Evolutionary conservation across 2,113 vertebrate genomes (phyloP).

Genomic region (Casuarius casuarius): DNA sequence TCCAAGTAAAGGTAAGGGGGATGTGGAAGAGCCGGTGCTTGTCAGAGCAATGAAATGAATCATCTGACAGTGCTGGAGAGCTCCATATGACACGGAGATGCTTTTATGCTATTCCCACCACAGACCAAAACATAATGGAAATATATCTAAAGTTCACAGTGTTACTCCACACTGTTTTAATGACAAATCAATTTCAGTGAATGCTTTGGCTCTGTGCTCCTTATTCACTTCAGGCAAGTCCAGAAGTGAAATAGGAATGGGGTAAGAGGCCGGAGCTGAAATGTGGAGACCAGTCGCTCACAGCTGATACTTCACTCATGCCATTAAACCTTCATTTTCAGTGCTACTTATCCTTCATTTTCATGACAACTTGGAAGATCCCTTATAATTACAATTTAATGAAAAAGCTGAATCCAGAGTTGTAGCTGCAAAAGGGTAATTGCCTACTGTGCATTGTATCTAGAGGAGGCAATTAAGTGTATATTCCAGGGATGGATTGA

Average conservation of each 20-base stretch:
- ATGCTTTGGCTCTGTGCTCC: not conserved
- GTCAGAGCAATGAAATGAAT: not conserved
- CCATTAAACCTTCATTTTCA: not conserved
- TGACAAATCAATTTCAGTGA: conserved; percentile 1
- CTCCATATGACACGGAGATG: not conserved
- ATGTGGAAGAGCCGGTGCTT: not conserved
- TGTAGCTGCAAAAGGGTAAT: not conserved
- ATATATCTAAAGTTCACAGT: not conserved
- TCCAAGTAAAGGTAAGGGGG: not conserved
- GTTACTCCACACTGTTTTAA: not conserved
- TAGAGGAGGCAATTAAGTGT: conserved; percentile 15
- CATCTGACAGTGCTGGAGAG: not conserved
- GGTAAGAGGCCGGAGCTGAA: not conserved
- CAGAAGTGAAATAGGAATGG: not conserved
- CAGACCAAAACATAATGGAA: not conserved
- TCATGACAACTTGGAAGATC: not conserved
- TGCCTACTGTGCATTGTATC: not conserved
- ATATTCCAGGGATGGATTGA: not conserved
- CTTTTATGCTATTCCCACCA: not conserved
- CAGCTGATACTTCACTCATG: not conserved
- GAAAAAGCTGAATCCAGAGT: conserved; percentile 25
- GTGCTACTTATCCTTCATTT: conserved; percentile 1
- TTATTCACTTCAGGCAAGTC: not conserved
- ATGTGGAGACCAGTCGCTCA: not conserved
- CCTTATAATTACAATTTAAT: not conserved